Evolutionary conservation across 2,888 invertebrate genomes (phyloP), one percentile per base, ranked within the genome.

Genomic region (Diplazon laetatorius): DNA sequence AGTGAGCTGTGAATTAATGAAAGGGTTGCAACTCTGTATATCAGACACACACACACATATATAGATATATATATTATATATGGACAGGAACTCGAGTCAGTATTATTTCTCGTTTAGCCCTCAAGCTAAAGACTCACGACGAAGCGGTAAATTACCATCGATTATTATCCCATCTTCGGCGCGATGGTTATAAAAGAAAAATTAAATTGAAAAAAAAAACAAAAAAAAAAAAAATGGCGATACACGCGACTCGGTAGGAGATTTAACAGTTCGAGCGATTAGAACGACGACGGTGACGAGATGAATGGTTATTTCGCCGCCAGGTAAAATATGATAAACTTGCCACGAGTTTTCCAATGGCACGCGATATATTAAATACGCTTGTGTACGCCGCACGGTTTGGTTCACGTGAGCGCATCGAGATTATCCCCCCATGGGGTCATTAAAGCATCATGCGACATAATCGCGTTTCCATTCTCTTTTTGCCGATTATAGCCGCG

Each of bases 391-490:
- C 6, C 16, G 16, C 3, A 8, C 16, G 16, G n/a, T n/a, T 42
- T 44, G 60, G 42, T 68, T 68, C 37, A 59, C 55, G 63, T 55
- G 59, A 42, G 50, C 66, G 52, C 66, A 37, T 39, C 55, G 66
- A 68, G 55, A 68, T 68, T 78, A 71, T 59, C 35, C 55, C 35
- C 55, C 73, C 66, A 76, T 72, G 73, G 73, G 77, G 76, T 77
- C 71, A 69, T 70, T 68, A 70, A 59, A 37, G 55, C 72, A 68
- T 68, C 65, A 80, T 65, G 79, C 79, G 79, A 77, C 72, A 80
- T 77, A 68, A 68, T 46, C 39, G 42, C 62, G 69, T 65, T 44
- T 72, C 76, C 79, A 80, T 77, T 77, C 79, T 77, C 76, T 80
- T 73, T 80, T 76, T 73, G 35, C 62, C 48, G 60, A 79, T 78